Conservation (phyloP, 2,888 invertebrate genomes). For the Nipponacmea schrenckii region DNA sequence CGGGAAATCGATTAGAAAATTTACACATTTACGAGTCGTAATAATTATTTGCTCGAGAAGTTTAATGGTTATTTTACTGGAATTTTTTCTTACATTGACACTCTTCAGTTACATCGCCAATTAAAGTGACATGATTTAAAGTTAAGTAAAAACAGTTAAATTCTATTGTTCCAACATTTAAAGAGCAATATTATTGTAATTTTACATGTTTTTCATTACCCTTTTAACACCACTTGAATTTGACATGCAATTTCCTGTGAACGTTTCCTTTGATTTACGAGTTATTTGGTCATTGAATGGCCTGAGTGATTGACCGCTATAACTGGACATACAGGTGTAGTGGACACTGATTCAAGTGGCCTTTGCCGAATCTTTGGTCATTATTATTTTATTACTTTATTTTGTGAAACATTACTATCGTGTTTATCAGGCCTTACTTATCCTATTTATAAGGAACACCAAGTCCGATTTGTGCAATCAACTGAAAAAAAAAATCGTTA, state of each 20-base stretch:
- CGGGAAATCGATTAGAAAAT: no score
- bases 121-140: constrained; percentile 4
- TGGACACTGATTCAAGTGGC: neutral
- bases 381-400: no score
- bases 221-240: neutral
- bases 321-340: constrained; percentile 9
- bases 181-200: neutral
- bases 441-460: no score
- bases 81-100: neutral
- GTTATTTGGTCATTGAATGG: constrained; percentile 6
- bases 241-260: constrained; percentile 7
- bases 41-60: no score
- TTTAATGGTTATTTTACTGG: no score
- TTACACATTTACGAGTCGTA: no score
- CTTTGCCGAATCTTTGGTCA: neutral
- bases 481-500: no score
- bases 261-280: constrained; percentile 4
- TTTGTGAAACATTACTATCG: no score
- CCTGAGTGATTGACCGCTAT: constrained; percentile 3
- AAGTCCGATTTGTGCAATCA: no score
- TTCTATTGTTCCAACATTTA: no score
- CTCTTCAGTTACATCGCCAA: neutral
- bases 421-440: no score
- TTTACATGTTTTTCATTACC: constrained; percentile 4
- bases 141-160: no score